Percentiles rank a stretch among this genome's conserved stretches.
Conservation (phyloP, 2,888 invertebrate species). For the Anorthoa munda region DNA sequence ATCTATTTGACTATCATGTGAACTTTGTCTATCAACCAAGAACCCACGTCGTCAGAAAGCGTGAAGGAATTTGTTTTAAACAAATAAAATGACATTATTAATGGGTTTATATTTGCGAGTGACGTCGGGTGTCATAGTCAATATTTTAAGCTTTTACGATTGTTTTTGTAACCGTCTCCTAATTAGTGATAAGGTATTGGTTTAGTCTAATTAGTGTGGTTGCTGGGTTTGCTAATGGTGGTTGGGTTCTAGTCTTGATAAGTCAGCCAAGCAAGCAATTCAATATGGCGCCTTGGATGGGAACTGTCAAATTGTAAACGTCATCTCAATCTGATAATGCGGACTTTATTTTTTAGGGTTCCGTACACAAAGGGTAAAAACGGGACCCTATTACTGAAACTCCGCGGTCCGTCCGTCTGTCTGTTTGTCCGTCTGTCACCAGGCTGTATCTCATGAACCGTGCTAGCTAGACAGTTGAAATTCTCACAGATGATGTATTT, state of each 20-base stretch:
- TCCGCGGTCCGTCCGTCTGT: no score
- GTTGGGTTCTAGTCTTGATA: not conserved
- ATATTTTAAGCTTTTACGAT: conserved; percentile 33
- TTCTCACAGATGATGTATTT: no score
- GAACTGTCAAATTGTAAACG: not conserved
- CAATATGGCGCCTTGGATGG: not conserved
- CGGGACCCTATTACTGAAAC: no score
- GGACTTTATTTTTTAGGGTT: no score
- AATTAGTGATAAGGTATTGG: conserved; percentile 23
- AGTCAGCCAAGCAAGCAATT: not conserved
- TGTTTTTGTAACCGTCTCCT: conserved; percentile 34
- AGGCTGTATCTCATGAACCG: no score
- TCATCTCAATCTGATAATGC: no score
- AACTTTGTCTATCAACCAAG: conserved; percentile 2
- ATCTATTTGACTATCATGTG: conserved; percentile 30
- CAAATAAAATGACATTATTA: conserved; percentile 34
- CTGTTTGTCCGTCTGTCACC: no score
- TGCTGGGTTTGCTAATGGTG: not conserved
- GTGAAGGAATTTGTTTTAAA: conserved; percentile 60
- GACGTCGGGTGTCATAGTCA: conserved; percentile 35
- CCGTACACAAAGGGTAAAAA: no score
- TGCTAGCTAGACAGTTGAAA: no score
- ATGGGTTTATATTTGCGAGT: conserved; percentile 40
- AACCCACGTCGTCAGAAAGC: conserved; percentile 27
- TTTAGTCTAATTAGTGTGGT: not conserved